phyloP scores from a whole-genome alignment of 2,888 invertebrate species.

The Uloborus plumipes region DNA sequence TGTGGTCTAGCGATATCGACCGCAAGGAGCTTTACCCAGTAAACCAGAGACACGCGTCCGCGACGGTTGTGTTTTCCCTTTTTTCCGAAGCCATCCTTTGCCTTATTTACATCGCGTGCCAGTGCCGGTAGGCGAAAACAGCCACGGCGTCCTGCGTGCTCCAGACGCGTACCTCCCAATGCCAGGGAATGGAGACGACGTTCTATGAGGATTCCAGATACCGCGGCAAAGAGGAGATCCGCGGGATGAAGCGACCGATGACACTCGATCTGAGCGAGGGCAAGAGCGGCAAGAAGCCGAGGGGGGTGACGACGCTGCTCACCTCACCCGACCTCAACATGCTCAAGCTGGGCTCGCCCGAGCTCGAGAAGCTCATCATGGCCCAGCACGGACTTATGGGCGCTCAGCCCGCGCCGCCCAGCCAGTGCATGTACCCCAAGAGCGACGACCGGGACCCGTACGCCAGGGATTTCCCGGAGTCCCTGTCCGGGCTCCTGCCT shows the following conservation, averaged over 20 bases:
- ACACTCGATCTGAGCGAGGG: conserved; percentile 38
- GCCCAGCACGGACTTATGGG: conserved; percentile 73
- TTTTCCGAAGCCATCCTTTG: background rate
- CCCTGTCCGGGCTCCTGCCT: conserved; percentile 84
- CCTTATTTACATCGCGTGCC: conserved; percentile 2
- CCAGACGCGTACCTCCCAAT: conserved; percentile 41
- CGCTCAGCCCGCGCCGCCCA: conserved; percentile 72
- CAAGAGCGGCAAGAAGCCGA: conserved; percentile 26
- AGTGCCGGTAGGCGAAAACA: background rate
- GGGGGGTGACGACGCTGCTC: conserved; percentile 23
- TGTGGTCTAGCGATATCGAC: conserved; percentile 34
- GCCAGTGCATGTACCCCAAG: conserved; percentile 72
- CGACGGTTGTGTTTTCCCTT: background rate
- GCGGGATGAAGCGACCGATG: conserved; percentile 49
- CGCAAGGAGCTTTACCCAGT: conserved; percentile 8
- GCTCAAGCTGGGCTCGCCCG: conserved; percentile 88
- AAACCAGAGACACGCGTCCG: background rate
- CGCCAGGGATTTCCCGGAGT: conserved; percentile 90
- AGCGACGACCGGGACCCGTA: conserved; percentile 93
- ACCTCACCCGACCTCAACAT: conserved; percentile 81
- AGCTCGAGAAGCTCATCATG: conserved; percentile 86
- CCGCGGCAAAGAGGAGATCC: conserved; percentile 13
- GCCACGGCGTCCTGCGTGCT: conserved; percentile 52
- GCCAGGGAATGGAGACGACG: conserved; percentile 59
- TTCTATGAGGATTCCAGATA: conserved; percentile 54